These are phyloP conservation scores for Plodia interpunctella DNA, from an alignment of 1,140 invertebrate species.

Conservation along the genomic window DNA sequence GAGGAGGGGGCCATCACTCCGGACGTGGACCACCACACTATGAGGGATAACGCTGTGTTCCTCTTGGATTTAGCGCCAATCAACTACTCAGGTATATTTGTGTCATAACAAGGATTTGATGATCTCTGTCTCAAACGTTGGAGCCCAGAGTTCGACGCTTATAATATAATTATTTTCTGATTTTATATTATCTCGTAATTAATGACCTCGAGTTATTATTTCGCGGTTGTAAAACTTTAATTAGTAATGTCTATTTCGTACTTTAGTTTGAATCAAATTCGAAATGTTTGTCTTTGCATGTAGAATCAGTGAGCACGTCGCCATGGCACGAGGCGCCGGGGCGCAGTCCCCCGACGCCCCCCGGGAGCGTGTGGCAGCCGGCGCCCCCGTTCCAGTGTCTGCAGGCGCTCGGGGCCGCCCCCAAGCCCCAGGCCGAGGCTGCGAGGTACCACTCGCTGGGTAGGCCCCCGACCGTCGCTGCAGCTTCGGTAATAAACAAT, in stretches of 20 bases:
- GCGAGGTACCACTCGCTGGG: constrained; percentile 55
- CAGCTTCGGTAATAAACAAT: not conserved
- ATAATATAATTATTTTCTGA: too few species aligned
- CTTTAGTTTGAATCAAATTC: not conserved
- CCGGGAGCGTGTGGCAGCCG: constrained; percentile 77
- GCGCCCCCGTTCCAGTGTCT: constrained; percentile 88
- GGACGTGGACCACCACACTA: constrained; percentile 84
- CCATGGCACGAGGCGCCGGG: constrained; percentile 34
- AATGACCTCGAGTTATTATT: too few species aligned
- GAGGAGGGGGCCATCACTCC: constrained; percentile 40
- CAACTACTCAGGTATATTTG: constrained; percentile 68
- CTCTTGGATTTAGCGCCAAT: constrained; percentile 91
- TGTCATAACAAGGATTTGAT: not conserved
- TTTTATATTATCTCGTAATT: too few species aligned
- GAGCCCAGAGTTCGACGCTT: too few species aligned
- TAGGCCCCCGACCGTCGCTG: constrained; percentile 33
- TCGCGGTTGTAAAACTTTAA: too few species aligned
- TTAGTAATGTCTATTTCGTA: too few species aligned
- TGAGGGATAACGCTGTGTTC: constrained; percentile 97
- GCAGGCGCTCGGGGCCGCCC: constrained; percentile 81
- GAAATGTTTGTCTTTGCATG: not conserved
- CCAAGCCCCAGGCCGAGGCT: constrained; percentile 65
- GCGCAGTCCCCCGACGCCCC: constrained; percentile 55
- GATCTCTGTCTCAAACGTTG: not conserved
- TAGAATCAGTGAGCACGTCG: constrained; percentile 38